Evolutionary conservation across 64 coral and sea anemone species (phyloP), one percentile per base, ranked within the genome.

Genomic region (Trachythela sp.): DNA sequence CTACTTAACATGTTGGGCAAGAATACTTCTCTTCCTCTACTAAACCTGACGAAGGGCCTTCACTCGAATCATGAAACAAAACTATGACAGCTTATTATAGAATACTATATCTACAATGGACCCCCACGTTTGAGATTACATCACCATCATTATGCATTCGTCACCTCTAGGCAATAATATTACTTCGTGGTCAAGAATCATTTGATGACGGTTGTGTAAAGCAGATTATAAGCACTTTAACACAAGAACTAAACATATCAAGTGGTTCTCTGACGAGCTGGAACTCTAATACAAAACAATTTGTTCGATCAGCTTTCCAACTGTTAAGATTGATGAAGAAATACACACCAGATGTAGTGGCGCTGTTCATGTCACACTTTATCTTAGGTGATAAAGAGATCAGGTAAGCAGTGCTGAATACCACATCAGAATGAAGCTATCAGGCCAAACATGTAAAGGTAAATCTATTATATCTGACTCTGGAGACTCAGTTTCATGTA

Each of bases 331-430:
- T 54, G 20, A 91, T 99, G 93, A 90, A 88, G 42, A 50, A 93
- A 42, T 91, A 84, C 42, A 88, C 92, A 37, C 88, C 88, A 70
- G 93, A 91, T 31, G 83, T 99, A 36, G 89, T 99, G 27, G 86
- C 94, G 26, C 93, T 95, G 77, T 84, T 99, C 1, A 99, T 99
- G 96, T 91, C 91, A 5, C 93, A 99, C 48, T 99, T 92, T 48
- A 93, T 95, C 41, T 89, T 93, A 88, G 96, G 93, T 2, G 96
- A 99, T 77, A 83, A 93, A 54, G 96, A 99, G 86, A 92, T 94
- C 8, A 98, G 93, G 95, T 93, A 77, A 59, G 84, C 52, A 27
- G 2, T 39, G 52, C n/a, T n/a, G n/a, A n/a, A n/a, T n/a, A n/a
- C n/a, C n/a, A n/a, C n/a, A n/a, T n/a, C n/a, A n/a, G n/a, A n/a